Evolutionary conservation across 2,113 vertebrate species (phyloP).

Genomic region (Piprites chloris): DNA sequence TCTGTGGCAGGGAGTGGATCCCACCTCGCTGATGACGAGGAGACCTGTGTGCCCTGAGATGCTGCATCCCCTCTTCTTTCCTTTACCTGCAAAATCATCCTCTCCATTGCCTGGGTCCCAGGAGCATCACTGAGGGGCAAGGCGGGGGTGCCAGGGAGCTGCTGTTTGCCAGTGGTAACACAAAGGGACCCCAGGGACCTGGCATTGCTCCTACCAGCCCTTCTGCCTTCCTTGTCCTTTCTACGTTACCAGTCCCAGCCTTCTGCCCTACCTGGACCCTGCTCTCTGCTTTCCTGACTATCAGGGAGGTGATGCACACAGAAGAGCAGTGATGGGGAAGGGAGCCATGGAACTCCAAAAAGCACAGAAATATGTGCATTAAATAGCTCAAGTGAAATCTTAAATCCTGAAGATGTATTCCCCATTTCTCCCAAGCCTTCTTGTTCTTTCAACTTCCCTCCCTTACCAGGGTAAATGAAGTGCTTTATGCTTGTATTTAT

Average conservation of each 20-base stretch:
- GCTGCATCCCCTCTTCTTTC: neutral
- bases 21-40: fast-evolving
- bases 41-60: fast-evolving
- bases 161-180: neutral
- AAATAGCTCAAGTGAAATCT: neutral
- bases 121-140: neutral
- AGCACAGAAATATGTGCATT: neutral
- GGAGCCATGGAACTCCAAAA: neutral
- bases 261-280: fast-evolving
- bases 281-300: fast-evolving
- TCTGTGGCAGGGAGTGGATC: neutral
- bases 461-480: neutral
- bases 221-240: neutral
- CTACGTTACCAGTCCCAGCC: neutral
- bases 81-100: neutral
- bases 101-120: neutral
- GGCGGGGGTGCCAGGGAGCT: neutral
- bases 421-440: neutral
- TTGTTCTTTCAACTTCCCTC: neutral
- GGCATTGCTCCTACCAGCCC: neutral
- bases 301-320: fast-evolving
- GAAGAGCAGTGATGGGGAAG: neutral
- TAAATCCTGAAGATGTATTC: neutral
- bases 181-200: fast-evolving
- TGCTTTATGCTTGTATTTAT: neutral